Conservation (phyloP, 2,113 vertebrate genomes). For the Odobenus rosmarus region DNA sequence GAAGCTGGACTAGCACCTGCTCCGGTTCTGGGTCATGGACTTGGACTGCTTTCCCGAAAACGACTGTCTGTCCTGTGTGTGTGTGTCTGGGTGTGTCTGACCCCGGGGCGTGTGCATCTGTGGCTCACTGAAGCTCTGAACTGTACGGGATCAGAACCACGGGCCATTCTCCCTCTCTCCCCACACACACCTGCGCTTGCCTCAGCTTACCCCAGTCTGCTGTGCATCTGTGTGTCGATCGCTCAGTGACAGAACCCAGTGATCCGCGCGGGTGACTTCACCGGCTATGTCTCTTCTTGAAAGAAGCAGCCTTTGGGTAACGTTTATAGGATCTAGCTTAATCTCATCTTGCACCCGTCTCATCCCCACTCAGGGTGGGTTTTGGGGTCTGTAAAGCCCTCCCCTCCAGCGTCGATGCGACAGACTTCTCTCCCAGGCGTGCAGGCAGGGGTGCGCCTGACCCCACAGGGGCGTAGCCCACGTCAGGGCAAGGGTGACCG, state of each 20-base stretch:
- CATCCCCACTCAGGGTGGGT: fast-evolving
- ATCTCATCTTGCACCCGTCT: fast-evolving
- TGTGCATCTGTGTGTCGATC: fast-evolving
- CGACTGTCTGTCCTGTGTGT: fast-evolving
- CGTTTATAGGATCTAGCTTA: fast-evolving
- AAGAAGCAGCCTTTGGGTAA: fast-evolving
- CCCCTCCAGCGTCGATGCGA: fast-evolving
- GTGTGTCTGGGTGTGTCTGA: fast-evolving
- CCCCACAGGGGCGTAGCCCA: background rate
- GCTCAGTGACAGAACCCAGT: fast-evolving
- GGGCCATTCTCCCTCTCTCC: fast-evolving
- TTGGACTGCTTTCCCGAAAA: background rate
- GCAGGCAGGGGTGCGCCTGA: fast-evolving
- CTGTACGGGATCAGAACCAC: fast-evolving
- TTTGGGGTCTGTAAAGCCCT: fast-evolving
- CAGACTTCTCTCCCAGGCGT: background rate
- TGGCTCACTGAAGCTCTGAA: fast-evolving
- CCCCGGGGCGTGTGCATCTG: fast-evolving
- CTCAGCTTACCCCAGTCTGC: fast-evolving
- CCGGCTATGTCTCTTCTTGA: fast-evolving
- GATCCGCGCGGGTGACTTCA: fast-evolving
- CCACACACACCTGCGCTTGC: fast-evolving
- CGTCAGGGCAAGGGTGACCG: fast-evolving
- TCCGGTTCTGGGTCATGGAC: fast-evolving
- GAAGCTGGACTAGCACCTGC: fast-evolving